Conservation (phyloP, 2,113 vertebrate species). For the Archilochus colubris region DNA sequence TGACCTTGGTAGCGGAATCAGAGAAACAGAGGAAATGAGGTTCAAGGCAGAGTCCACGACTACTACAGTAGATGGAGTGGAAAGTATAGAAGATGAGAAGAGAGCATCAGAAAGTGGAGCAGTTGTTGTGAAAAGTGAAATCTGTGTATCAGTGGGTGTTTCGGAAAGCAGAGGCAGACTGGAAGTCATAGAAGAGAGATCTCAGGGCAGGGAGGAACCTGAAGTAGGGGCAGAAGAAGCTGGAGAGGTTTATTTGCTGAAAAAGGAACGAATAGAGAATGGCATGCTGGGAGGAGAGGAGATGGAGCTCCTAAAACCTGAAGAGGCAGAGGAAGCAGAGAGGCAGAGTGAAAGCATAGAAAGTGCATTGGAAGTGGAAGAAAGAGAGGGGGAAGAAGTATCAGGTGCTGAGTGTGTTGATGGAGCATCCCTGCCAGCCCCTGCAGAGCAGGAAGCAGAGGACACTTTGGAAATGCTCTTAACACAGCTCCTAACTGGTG, state of each 20-base stretch:
- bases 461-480: constrained; percentile 75
- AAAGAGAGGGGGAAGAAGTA: background rate
- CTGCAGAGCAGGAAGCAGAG: constrained; percentile 49
- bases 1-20: background rate
- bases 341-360: background rate
- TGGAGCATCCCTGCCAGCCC: background rate
- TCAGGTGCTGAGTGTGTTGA: background rate
- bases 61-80: background rate
- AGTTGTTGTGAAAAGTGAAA: constrained; percentile 22
- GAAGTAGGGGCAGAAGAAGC: background rate
- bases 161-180: background rate
- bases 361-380: background rate
- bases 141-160: background rate
- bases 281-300: background rate
- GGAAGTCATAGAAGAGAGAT: background rate
- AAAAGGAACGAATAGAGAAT: background rate
- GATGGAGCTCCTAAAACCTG: background rate
- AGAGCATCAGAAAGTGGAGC: background rate
- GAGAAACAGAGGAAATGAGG: background rate
- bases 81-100: background rate
- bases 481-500: constrained; percentile 80
- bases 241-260: background rate
- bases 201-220: background rate
- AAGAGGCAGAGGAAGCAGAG: background rate
- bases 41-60: background rate